These are phyloP conservation scores for Amiota communis DNA, from an alignment of 2,888 invertebrate species.

Conservation along the genomic window DNA sequence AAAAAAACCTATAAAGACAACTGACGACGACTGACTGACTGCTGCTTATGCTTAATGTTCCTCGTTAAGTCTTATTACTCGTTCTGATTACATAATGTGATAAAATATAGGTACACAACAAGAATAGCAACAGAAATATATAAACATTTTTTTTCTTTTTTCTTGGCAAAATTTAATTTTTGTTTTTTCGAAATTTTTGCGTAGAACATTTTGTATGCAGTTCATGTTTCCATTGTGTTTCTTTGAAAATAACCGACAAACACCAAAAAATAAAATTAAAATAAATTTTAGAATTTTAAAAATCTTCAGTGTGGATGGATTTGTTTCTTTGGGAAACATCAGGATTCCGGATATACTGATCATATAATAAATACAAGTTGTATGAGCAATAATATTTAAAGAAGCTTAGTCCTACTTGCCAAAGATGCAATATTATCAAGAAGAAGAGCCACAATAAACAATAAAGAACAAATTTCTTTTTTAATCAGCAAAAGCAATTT, in stretches of 20 bases:
- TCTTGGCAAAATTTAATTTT: neutral
- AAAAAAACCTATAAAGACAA: too few species aligned
- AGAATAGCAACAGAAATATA: too few species aligned
- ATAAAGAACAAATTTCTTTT: conserved; percentile 26
- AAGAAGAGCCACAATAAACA: neutral
- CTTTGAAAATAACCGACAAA: conserved; percentile 30
- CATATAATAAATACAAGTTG: conserved; percentile 39
- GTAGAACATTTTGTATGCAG: conserved; percentile 48
- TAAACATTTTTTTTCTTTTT: neutral
- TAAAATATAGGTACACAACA: conserved; percentile 55
- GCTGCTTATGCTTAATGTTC: conserved; percentile 25
- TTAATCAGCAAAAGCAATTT: conserved; percentile 42
- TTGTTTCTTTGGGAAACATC: too few species aligned
- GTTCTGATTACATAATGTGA: conserved; percentile 66
- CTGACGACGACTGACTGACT: neutral
- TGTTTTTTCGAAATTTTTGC: conserved; percentile 10
- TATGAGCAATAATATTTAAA: conserved; percentile 41
- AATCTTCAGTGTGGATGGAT: too few species aligned
- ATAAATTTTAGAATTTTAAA: too few species aligned
- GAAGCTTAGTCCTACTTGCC: conserved; percentile 2
- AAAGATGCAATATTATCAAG: neutral
- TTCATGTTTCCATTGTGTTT: conserved; percentile 16
- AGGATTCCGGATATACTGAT: too few species aligned
- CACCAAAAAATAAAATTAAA: too few species aligned
- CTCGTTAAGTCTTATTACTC: conserved; percentile 48